Base-by-base conservation (phyloP, 1,140 invertebrate genomes). In the Bombyx mandarina region DNA sequence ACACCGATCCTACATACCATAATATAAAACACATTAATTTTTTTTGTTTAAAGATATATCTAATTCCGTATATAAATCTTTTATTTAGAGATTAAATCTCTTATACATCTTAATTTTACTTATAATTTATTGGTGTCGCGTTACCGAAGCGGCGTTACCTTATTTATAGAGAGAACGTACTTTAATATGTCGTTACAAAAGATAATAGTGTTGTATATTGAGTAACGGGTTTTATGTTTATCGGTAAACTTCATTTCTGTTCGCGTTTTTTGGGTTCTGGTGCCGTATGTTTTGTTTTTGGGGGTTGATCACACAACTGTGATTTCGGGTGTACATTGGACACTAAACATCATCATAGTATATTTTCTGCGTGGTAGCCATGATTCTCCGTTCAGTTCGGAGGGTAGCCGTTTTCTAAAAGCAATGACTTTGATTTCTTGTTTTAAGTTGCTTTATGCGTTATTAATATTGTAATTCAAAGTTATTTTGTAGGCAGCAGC, bases 51-150 rank as follows among this genome's bases (percentile, higher is more conserved):
- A 64, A 70, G 72, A 77, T 81, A 81, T 78, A 79, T 81, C 75
- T 79, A 77, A 54, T 76, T 71, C 62, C 47, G 46, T 56, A 63
- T 63, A 76, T 82, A 81, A 79, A 81, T 82, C 77, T 75, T 63
- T 45, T 45, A 8, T 6, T 35, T 35, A 5, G 48, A 79, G 79
- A 82, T 82, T 82, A 82, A 77, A 82, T 82, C 79, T 79, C 71
- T 77, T 69, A 74, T 77, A 82, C 67, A 66, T 79, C 79, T 82
- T 74, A 82, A 82, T 82, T 80, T 82, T 77, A 79, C 73, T 75
- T 70, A 73, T 75, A 79, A 82, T 82, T 82, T 82, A 82, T 82
- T 73, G 68, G 70, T 71, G 60, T 66, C 71, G 60, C 61, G 75
- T 62, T 69, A 73, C 61, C 44, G 43, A 26, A 60, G 26, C 26